Evolutionary conservation across 1,140 invertebrate species (phyloP), one percentile per base, ranked within the genome.

Genomic region (Aporrectodea caliginosa): DNA sequence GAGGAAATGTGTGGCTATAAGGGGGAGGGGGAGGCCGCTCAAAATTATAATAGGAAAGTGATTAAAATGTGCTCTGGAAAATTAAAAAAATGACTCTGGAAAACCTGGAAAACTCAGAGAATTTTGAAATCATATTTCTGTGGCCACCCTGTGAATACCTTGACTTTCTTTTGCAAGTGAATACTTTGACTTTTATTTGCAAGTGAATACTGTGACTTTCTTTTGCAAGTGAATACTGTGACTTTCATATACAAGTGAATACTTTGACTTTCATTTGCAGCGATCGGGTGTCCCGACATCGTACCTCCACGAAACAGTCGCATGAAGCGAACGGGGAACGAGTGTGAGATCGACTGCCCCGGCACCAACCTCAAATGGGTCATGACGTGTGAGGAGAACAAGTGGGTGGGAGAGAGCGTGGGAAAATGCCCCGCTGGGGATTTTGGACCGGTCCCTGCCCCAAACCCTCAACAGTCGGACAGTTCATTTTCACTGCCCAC

Each of bases 271-370:
- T 12, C 27, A 32, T 32, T 12, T 72, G 27, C 14, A 35, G 75
- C 35, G 32, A 22, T 58, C 33, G 75, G 75, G 16, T 76, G 75
- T 76, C 32, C 75, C 1, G 75, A 76, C 35, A 22, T 76, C 33
- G 43, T 68, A n/a, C 75, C 75, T 6, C 75, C 35, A 30, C 34
- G 29, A n/a, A 35, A 43, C 35, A 76, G 75, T 76, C 75, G 75
- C 16, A 76, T 76, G 75, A 76, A 32, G 35, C 34, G 75, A 43
- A n/a, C 22, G 14, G 75, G 75, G 16, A 35, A 58, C 35, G 31
- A 29, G 32, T 58, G 35, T 29, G 43, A 35, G 30, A 76, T 76
- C 33, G 75, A 76, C 75, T 76, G 75, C 75, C 75, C 75, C 34
- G 75, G 35, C 34, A 43, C 35, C 12, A n/a, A 76, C 35, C 14